Base-by-base conservation (phyloP, 2,888 invertebrate species). In the Ornithoptera priamus region DNA sequence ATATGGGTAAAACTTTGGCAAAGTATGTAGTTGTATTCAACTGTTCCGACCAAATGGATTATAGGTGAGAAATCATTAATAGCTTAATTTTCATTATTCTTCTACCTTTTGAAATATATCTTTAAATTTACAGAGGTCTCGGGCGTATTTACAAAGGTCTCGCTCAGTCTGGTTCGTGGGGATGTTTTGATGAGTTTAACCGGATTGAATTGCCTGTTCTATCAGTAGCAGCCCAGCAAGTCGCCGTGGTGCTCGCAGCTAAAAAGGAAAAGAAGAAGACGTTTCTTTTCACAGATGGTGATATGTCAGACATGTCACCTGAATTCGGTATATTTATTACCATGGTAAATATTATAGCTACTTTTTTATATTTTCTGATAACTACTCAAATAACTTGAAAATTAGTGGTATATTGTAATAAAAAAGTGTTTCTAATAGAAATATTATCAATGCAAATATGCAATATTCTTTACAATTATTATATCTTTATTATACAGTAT, bases 21-120 rank as follows among this genome's bases (percentile, higher is more conserved):
- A 99, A 99, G 91, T 99, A 98, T 86, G 98, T 99, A 22, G 97
- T 97, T 17, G 98, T 99, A 58, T 99, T 99, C 93, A 99, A 99
- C 90, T 99, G 99, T 85, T 99, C 98, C 1, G 99, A 99, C 93
- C 99, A 99, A 93, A 99, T 99, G 99, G 99, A 99, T 90, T 99
- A 98, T 89, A 93, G 94, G 94, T 94, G n/a, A 53, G 5, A 53
- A n/a, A 53, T 53, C n/a, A 15, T 46, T 12, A 46, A 12, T 46
- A 65, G 22, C 39, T 56, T 30, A 58, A 8, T 22, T 58, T 58
- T 58, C 22, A 15, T 24, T 8, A 39, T 57, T n/a, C 1, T n/a
- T 17, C 50, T 50, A 18, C 2, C 5, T 53, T n/a, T 53, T 53
- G 7, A 53, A 53, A 53, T n/a, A n/a, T 53, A 7, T n/a, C n/a